Percentiles rank a stretch among this genome's conserved stretches.
These are phyloP conservation scores for Monochamus saltuarius DNA, from an alignment of 1,140 invertebrate species.

Conservation along the genomic window DNA sequence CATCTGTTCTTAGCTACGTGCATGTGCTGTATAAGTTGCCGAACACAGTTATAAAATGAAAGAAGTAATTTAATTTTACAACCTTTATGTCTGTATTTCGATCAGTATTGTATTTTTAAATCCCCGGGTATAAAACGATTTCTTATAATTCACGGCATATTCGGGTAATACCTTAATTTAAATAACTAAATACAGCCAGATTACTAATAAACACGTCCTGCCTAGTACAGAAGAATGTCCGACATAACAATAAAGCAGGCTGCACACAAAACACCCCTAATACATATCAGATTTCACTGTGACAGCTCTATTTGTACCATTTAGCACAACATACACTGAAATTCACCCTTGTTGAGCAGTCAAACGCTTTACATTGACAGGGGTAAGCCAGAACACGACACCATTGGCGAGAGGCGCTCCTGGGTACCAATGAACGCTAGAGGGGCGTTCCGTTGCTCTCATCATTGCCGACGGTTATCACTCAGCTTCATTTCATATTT, in stretches of 20 bases:
- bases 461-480: conserved; percentile 10
- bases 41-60: too few species aligned
- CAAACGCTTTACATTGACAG: not conserved
- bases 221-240: conserved; percentile 22
- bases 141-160: conserved; percentile 4
- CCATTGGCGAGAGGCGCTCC: conserved; percentile 12
- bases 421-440: conserved; percentile 10
- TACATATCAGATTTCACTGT: conserved; percentile 24
- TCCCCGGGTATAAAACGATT: not conserved
- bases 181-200: conserved; percentile 25
- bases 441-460: conserved; percentile 10
- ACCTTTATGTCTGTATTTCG: too few species aligned
- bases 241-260: conserved; percentile 15
- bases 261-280: conserved; percentile 18
- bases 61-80: too few species aligned
- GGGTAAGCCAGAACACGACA: not conserved
- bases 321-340: conserved; percentile 14
- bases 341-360: conserved; percentile 20
- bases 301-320: conserved; percentile 27
- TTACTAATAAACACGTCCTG: conserved; percentile 6
- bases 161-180: conserved; percentile 26
- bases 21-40: too few species aligned
- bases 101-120: not conserved
- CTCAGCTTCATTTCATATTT: conserved; percentile 4
- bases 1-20: too few species aligned